Conservation (phyloP, 2,888 invertebrate species). For the Aphidius colemani region DNA sequence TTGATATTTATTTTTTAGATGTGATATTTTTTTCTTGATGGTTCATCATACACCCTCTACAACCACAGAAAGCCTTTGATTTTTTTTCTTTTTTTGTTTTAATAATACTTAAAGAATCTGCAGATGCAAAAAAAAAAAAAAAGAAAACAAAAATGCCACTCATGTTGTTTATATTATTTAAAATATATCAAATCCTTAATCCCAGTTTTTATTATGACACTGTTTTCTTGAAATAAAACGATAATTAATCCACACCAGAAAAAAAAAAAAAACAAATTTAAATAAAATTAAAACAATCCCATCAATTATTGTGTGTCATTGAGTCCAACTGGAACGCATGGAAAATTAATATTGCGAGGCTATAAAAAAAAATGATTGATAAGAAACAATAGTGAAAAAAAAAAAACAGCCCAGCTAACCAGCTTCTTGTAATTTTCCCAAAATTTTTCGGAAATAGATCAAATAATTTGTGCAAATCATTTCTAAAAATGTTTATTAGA, state of each 20-base stretch:
- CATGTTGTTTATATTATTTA: slow-evolving; percentile 9
- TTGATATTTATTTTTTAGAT: slow-evolving; percentile 27
- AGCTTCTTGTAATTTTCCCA: no score
- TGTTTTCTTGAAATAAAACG: slow-evolving; percentile 9
- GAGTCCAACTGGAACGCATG: slow-evolving; percentile 14
- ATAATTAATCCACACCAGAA: not conserved
- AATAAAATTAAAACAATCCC: slow-evolving; percentile 2
- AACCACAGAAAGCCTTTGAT: slow-evolving; percentile 39
- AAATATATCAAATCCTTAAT: slow-evolving; percentile 8
- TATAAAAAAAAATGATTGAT: slow-evolving; percentile 3
- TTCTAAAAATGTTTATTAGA: no score
- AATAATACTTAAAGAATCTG: slow-evolving; percentile 18
- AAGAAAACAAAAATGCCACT: slow-evolving; percentile 18
- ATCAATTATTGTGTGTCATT: not conserved
- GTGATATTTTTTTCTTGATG: slow-evolving; percentile 8
- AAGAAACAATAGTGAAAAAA: slow-evolving; percentile 13
- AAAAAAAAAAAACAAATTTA: not conserved
- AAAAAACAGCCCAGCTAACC: no score
- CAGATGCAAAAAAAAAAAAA: slow-evolving; percentile 11
- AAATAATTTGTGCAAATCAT: no score
- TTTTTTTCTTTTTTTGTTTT: not conserved
- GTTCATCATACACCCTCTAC: slow-evolving; percentile 29
- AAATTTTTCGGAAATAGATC: no score
- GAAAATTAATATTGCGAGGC: not conserved
- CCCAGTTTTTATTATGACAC: slow-evolving; percentile 2